Percentiles rank a stretch among this genome's conserved stretches.
These are phyloP conservation scores for Corythornis madagascariensis DNA, from an alignment of 2,113 vertebrate species.

Conservation along the genomic window DNA sequence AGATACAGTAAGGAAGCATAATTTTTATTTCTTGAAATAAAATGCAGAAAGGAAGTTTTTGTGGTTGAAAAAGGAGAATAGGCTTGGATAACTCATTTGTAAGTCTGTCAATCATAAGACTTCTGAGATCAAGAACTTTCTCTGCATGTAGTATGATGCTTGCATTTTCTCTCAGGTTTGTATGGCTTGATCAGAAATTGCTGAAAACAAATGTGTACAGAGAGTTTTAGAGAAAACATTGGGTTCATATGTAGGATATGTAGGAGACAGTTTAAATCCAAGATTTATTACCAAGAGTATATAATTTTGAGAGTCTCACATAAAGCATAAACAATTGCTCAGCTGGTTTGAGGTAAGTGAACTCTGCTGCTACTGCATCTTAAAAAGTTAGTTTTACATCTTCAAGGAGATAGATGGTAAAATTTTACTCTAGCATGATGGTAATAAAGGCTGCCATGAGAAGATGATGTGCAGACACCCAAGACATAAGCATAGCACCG, in stretches of 20 bases:
- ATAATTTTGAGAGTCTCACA: not conserved
- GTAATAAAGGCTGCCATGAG: not conserved
- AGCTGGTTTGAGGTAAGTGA: not conserved
- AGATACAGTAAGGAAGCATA: not conserved
- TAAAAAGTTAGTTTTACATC: not conserved
- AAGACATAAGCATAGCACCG: not conserved
- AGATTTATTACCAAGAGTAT: not conserved
- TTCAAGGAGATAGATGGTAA: not conserved
- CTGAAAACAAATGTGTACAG: not conserved
- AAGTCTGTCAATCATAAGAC: not conserved
- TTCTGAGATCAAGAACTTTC: not conserved
- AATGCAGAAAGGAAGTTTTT: not conserved
- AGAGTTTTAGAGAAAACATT: not conserved
- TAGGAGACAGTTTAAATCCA: not conserved
- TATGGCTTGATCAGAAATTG: not conserved
- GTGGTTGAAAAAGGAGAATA: not conserved
- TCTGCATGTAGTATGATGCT: not conserved
- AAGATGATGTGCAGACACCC: not conserved
- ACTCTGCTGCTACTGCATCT: not conserved
- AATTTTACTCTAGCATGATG: not conserved
- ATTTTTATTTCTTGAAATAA: not conserved
- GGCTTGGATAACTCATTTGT: not conserved
- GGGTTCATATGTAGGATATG: not conserved
- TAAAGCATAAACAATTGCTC: not conserved
- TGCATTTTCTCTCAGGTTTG: not conserved